Evolutionary conservation across 2,888 invertebrate genomes (phyloP).

Genomic region (Alsophila aescularia): DNA sequence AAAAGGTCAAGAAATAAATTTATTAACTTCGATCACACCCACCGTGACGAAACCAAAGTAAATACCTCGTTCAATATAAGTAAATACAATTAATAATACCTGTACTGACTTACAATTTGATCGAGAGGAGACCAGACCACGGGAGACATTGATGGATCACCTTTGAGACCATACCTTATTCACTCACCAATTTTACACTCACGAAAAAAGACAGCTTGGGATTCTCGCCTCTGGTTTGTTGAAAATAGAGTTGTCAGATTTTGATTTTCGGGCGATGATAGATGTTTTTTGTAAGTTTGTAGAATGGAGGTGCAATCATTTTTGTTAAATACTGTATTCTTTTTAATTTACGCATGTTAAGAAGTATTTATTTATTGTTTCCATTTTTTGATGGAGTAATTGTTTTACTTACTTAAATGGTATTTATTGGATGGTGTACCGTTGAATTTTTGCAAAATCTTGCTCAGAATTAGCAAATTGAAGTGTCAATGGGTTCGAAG

Average conservation of each 20-base stretch:
- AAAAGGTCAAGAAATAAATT: conserved; percentile 14
- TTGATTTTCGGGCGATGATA: conserved; percentile 7
- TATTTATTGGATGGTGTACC: too few relatives aligned
- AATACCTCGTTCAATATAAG: conserved; percentile 31
- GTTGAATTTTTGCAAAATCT: too few relatives aligned
- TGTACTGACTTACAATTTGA: conserved; percentile 51
- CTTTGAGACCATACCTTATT: conserved; percentile 45
- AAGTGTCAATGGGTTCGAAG: too few relatives aligned
- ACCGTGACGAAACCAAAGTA: conserved; percentile 28
- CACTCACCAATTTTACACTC: conserved; percentile 23
- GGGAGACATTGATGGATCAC: conserved; percentile 53
- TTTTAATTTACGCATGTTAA: conserved; percentile 39
- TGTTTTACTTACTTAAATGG: too few relatives aligned
- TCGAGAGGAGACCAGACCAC: conserved; percentile 52
- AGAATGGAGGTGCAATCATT: conserved; percentile 37
- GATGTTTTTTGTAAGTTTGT: conserved; percentile 18
- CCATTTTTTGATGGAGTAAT: not conserved
- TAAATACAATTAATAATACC: conserved; percentile 53
- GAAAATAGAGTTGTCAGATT: conserved; percentile 19
- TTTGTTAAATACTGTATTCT: conserved; percentile 39
- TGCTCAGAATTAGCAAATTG: too few relatives aligned
- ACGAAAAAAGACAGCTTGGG: not conserved
- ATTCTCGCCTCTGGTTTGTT: conserved; percentile 15
- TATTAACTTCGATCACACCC: conserved; percentile 16
- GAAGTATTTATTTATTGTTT: conserved; percentile 21